phyloP scores from a whole-genome alignment of 2,888 invertebrate genomes.

The Pandemis cinnamomeana region DNA sequence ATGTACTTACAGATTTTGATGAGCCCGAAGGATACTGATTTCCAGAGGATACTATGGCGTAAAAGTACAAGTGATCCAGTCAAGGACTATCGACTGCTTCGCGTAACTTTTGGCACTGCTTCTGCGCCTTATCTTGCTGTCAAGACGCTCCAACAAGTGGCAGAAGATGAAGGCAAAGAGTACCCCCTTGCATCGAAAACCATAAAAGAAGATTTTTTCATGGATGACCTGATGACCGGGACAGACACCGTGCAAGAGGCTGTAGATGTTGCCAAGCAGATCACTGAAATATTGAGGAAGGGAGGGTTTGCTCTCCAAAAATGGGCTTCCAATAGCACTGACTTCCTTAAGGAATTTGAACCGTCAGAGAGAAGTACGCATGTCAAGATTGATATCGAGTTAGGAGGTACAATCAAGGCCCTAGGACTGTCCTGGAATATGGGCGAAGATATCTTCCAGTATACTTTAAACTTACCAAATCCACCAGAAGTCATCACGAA shows the following conservation, averaged over 20 bases:
- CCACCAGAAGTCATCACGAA: slow-evolving; percentile 14
- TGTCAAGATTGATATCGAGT: slow-evolving; percentile 25
- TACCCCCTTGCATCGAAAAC: slow-evolving; percentile 14
- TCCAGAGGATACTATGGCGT: slow-evolving; percentile 25
- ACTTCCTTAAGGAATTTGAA: slow-evolving; percentile 16
- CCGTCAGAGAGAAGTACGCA: slow-evolving; percentile 4
- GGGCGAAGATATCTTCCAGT: slow-evolving; percentile 16
- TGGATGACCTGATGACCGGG: background rate
- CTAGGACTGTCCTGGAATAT: slow-evolving; percentile 30
- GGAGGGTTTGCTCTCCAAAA: slow-evolving; percentile 4
- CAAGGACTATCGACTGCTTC: slow-evolving; percentile 6
- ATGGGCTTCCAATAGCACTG: slow-evolving; percentile 17
- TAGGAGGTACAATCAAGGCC: slow-evolving; percentile 43
- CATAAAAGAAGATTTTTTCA: too few species aligned
- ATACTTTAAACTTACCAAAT: background rate
- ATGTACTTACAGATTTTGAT: background rate
- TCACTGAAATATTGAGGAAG: background rate
- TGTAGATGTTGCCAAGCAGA: background rate
- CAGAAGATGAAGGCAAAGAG: slow-evolving; percentile 23
- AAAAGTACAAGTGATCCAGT: background rate
- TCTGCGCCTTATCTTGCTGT: slow-evolving; percentile 40
- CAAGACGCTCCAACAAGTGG: slow-evolving; percentile 21
- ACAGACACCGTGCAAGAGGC: background rate
- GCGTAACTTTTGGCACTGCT: slow-evolving; percentile 27
- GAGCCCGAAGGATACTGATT: background rate